Conservation (phyloP, 2,113 vertebrate genomes). For the Elephas maximus region DNA sequence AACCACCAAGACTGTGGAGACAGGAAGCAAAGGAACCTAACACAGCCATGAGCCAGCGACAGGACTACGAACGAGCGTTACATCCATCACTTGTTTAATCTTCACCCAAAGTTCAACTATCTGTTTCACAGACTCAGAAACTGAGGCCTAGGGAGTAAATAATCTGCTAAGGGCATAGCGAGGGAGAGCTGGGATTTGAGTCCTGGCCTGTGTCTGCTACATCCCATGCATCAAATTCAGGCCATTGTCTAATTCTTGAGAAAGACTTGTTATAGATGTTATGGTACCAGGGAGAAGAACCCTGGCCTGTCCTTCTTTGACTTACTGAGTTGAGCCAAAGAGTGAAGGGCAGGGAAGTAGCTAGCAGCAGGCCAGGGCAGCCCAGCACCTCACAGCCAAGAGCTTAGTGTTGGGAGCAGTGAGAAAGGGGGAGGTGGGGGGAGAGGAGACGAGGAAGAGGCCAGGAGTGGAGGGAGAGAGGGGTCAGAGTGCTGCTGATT, state of each 20-base stretch:
- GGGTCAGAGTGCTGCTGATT: neutral
- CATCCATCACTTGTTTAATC: neutral
- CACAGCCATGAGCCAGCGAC: neutral
- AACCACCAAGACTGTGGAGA: neutral
- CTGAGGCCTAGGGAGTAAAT: neutral
- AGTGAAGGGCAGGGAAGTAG: neutral
- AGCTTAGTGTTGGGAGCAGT: neutral
- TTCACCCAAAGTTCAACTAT: neutral
- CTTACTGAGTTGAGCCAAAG: neutral
- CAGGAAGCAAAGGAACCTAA: conserved; percentile 20
- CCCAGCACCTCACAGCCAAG: neutral
- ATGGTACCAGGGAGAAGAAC: neutral
- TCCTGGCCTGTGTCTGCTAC: neutral
- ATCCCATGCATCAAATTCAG: neutral
- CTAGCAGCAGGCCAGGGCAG: neutral
- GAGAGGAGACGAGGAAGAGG: neutral
- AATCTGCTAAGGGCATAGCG: neutral
- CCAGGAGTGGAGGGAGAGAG: neutral
- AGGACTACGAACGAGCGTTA: neutral
- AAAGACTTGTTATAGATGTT: neutral
- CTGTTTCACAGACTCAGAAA: neutral
- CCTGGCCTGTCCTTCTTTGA: neutral
- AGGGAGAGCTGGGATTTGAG: neutral
- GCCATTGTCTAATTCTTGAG: neutral
- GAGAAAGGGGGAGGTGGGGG: neutral